phyloP scores from a whole-genome alignment of 2,797 vertebrate species.

The Erithacus rubecula region DNA sequence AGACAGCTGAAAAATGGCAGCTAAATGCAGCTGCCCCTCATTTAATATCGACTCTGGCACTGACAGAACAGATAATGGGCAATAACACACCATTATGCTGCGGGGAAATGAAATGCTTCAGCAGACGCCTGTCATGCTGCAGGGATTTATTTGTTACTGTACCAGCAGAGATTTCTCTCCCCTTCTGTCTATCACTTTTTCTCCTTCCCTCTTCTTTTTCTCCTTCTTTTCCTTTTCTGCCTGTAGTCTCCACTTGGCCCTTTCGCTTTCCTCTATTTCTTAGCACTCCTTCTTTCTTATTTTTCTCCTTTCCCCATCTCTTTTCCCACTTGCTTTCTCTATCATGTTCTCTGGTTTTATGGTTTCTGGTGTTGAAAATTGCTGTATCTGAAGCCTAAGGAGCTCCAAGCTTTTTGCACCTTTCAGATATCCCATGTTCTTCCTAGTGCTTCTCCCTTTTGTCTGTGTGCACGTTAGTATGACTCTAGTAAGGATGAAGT shows the following conservation, averaged over 20 bases:
- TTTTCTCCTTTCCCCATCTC: neutral
- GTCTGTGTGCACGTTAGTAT: neutral
- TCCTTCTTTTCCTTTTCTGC: neutral
- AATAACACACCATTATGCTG: conserved; percentile 90
- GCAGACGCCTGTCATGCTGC: conserved; percentile 86
- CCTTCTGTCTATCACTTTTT: conserved; percentile 38
- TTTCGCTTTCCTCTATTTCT: neutral
- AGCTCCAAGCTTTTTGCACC: neutral
- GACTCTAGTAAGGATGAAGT: neutral
- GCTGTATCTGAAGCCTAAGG: neutral
- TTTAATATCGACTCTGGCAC: conserved; percentile 92
- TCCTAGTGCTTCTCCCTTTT: neutral
- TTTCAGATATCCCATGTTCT: neutral
- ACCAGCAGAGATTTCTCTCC: conserved; percentile 62
- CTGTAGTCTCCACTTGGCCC: neutral
- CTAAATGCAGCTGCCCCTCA: conserved; percentile 89
- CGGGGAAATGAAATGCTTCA: conserved; percentile 89
- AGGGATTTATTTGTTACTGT: conserved; percentile 81
- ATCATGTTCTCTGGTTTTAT: neutral
- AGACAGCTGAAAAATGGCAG: conserved; percentile 93
- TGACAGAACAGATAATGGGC: conserved; percentile 98
- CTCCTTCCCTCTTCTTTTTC: neutral
- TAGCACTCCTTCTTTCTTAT: neutral
- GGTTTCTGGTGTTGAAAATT: neutral
- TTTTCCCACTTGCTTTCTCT: neutral